A percentile compares a stretch with the other conserved stretches of the same genome.
These are phyloP conservation scores for Thalassoma bifasciatum DNA, from an alignment of 2,113 vertebrate genomes.

Conservation along the genomic window DNA sequence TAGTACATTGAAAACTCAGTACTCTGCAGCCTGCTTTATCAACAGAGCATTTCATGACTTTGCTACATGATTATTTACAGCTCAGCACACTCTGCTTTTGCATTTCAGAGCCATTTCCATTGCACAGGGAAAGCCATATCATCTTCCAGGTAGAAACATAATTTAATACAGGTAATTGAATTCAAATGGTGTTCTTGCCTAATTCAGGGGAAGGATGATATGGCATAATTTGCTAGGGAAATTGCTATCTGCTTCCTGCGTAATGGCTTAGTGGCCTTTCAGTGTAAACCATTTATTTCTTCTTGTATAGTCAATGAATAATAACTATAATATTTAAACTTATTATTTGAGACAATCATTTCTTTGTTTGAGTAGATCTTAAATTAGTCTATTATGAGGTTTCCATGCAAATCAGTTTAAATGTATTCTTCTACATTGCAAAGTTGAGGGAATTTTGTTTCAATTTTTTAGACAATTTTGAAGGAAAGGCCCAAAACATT, in stretches of 20 bases:
- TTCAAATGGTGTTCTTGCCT: conserved; percentile 49
- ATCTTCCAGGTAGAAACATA: conserved; percentile 32
- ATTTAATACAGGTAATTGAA: conserved; percentile 53
- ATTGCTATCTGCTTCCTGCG: conserved; percentile 26
- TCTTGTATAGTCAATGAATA: conserved; percentile 38
- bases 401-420: not conserved
- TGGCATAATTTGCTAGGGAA: conserved; percentile 42
- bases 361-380: not conserved
- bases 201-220: conserved; percentile 27
- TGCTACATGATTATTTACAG: conserved; percentile 28
- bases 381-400: conserved; percentile 21
- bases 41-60: conserved; percentile 16
- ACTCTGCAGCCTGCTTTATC: conserved; percentile 15
- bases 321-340: conserved; percentile 37
- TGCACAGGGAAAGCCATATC: conserved; percentile 31
- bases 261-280: conserved; percentile 33
- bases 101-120: conserved; percentile 30
- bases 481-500: no score
- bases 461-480: no score
- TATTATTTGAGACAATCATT: conserved; percentile 1
- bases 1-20: not conserved
- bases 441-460: no score
- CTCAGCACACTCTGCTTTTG: conserved; percentile 42
- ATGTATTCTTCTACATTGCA: not conserved
- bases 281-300: conserved; percentile 30